Evolutionary conservation across 2,797 vertebrate species (phyloP), one percentile per base, ranked within the genome.

Genomic region (Acridotheres tristis): DNA sequence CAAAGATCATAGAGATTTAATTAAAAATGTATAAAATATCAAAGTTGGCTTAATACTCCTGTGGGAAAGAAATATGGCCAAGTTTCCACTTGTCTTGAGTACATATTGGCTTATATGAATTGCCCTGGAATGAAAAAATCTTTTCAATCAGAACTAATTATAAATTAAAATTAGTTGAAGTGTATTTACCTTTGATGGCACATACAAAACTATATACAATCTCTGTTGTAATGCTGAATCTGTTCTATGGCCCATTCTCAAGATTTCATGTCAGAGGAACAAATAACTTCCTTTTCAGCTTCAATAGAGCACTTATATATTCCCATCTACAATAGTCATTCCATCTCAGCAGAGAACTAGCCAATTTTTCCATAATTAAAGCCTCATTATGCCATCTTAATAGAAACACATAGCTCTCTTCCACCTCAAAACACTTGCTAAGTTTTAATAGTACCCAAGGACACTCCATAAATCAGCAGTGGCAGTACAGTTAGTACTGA

Each of bases 1-100:
- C 72, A 91, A 84, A 95, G 69, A 94, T 83, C 85, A 85, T 45
- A 74, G 40, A 53, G 59, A 93, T 96, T 94, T 95, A 89, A 96
- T 94, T 94, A 90, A 89, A 91, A 78, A 47, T 4, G 1, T 22
- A 87, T 84, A 75, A 85, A 92, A 94, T 81, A 40, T 94, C 85
- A 51, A 84, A 87, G 53, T 69, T 94, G 63, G 72, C 54, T 77
- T 83, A 86, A 80, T 10, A 7, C 11, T 90, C 19, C 36, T 48
- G 21, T 61, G 40, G 68, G 29, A 84, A 75, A 34, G 29, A 85
- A 89, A 78, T 75, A 80, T 27, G 57, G 67, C 63, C 40, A 76
- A 92, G 34, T 86, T 89, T 75, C 47, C 72, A 58, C 10, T 12
- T 5, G 0, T 58, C 54, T 83, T 86, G 48, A 81, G 54, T 54